These are phyloP conservation scores for Habroteleia sp. DNA, from an alignment of 2,888 invertebrate species.

Conservation along the genomic window DNA sequence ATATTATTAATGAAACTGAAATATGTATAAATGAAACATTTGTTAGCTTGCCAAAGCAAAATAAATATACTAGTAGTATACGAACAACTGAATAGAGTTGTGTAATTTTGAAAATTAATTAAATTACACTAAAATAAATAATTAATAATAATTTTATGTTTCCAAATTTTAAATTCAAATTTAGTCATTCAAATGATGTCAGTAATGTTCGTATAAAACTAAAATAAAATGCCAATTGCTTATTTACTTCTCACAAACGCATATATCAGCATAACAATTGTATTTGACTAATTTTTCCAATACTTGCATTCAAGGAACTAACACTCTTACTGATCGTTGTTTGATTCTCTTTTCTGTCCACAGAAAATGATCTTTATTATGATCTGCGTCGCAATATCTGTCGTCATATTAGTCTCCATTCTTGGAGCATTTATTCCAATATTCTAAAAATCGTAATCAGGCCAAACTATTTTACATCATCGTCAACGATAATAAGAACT, in stretches of 20 bases:
- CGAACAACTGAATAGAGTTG: slow-evolving; percentile 16
- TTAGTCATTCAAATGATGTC: too few species aligned
- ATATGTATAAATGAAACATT: slow-evolving; percentile 29
- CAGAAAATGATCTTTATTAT: slow-evolving; percentile 81
- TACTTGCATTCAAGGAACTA: slow-evolving; percentile 2
- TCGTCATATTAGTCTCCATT: slow-evolving; percentile 79
- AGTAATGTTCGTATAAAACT: slow-evolving; percentile 12
- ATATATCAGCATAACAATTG: slow-evolving; percentile 8
- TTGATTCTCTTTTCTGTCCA: slow-evolving; percentile 74
- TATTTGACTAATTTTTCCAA: slow-evolving; percentile 22
- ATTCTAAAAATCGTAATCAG: slow-evolving; percentile 69
- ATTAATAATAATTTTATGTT: slow-evolving; percentile 2
- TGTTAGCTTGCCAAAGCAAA: slow-evolving; percentile 37
- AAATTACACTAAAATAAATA: background rate
- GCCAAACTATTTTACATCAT: slow-evolving; percentile 32
- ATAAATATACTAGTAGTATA: slow-evolving; percentile 33
- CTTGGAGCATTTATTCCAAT: slow-evolving; percentile 75
- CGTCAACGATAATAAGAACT: slow-evolving; percentile 53
- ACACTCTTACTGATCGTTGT: slow-evolving; percentile 48
- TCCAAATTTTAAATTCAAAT: too few species aligned
- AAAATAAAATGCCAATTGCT: slow-evolving; percentile 1
- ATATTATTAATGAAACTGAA: too few species aligned
- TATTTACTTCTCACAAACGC: slow-evolving; percentile 16
- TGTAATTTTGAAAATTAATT: slow-evolving; percentile 13
- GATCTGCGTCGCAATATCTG: slow-evolving; percentile 79